phyloP scores from a whole-genome alignment of 2,113 vertebrate species.

The Onychostruthus taczanowskii region DNA sequence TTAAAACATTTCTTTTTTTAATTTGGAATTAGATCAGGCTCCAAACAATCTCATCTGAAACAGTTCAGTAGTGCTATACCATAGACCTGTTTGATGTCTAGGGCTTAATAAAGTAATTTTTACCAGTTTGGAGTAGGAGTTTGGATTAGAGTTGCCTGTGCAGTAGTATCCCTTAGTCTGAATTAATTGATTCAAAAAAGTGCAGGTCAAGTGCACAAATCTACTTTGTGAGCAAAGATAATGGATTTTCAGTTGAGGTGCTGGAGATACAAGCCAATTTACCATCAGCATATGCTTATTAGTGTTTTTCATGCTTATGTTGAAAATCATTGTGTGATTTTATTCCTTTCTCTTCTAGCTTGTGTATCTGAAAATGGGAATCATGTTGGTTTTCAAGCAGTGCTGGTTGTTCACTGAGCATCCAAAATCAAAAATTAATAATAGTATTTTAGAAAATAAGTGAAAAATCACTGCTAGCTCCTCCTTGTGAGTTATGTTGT shows the following conservation, averaged over 20 bases:
- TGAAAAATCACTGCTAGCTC: neutral
- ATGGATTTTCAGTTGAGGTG: neutral
- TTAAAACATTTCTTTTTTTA: neutral
- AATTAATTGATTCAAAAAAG: neutral
- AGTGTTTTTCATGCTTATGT: neutral
- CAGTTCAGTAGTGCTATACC: neutral
- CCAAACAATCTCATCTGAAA: neutral
- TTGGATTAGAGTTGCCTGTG: neutral
- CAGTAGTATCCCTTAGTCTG: neutral
- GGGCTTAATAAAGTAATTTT: neutral
- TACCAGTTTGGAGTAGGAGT: neutral
- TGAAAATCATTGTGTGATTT: neutral
- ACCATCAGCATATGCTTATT: neutral
- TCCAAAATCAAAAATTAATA: neutral
- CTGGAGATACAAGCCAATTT: neutral
- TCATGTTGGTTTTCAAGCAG: neutral
- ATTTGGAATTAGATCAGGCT: neutral
- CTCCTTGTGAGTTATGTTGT: neutral
- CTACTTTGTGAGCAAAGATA: neutral
- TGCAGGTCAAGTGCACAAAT: neutral
- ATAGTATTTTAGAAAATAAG: neutral
- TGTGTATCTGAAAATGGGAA: neutral
- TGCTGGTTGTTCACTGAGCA: neutral
- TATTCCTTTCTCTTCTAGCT: neutral
- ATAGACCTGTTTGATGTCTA: neutral